A percentile compares a stretch with the other conserved stretches of the same genome.
phyloP scores from a whole-genome alignment of 2,888 invertebrate species.

The Amphipyra berbera region DNA sequence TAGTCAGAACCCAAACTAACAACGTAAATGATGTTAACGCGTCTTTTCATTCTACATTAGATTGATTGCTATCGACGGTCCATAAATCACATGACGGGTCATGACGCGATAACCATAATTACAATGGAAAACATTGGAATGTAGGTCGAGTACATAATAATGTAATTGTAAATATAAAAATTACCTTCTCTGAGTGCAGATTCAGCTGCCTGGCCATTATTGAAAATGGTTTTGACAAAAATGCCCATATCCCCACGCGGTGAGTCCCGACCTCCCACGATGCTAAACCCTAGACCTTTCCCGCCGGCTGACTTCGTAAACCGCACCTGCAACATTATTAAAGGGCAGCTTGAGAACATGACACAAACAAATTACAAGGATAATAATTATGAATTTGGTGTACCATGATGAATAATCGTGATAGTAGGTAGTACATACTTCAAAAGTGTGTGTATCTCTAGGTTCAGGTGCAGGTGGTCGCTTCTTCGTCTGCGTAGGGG shows the following conservation, averaged over 20 bases:
- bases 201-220: conserved; percentile 96
- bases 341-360: conserved; percentile 8
- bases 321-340: conserved; percentile 83
- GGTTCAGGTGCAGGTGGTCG: conserved; percentile 85
- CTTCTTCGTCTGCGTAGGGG: conserved; percentile 65
- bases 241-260: conserved; percentile 96
- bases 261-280: conserved; percentile 96
- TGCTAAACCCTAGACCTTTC: conserved; percentile 96
- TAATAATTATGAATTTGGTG: background rate
- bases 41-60: background rate
- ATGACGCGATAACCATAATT: conserved; percentile 4
- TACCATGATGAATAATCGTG: background rate
- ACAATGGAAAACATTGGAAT: background rate
- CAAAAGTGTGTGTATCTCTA: conserved; percentile 82
- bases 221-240: conserved; percentile 96
- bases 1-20: background rate
- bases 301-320: conserved; percentile 95
- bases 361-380: conserved; percentile 13
- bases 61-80: background rate
- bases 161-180: background rate
- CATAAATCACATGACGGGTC: conserved; percentile 4
- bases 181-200: conserved; percentile 95
- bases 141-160: background rate
- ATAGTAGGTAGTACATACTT: conserved; percentile 67
- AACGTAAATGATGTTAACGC: background rate